Base-by-base conservation (phyloP, 2,797 vertebrate species). In the Gymnopithys bicolor region DNA sequence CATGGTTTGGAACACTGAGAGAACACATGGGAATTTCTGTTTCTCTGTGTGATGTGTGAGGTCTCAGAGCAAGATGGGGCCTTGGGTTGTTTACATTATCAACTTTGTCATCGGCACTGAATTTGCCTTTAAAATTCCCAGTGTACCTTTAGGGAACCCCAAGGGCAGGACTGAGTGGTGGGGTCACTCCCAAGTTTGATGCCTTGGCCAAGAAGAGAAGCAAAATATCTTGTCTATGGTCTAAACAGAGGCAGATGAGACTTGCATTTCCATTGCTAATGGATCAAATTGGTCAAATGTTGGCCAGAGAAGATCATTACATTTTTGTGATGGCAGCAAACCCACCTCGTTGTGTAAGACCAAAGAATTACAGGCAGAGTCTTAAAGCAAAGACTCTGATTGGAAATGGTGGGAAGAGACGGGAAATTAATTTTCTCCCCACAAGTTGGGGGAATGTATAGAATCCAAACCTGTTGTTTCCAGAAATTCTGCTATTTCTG, bases 311-410 rank as follows among this genome's bases (percentile, higher is more conserved):
- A 97, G 96, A 95, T 96, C 30, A 49, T 97, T 96, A 90, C 94
- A 62, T 45, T 96, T 97, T 96, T 95, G 95, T 95, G 96, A 96
- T 81, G 92, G 94, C 94, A 97, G 91, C 95, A 97, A 95, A 97
- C 96, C 60, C 94, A 97, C 84, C 84, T 96, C 91, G 88, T 95
- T 97, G 91, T 93, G 86, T 96, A 95, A 94, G 94, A 96, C 81
- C 90, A 90, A 97, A 94, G 94, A 95, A 90, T 94, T 97, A 84
- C 84, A 92, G 90, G 89, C 87, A 92, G 91, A 92, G 78, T 94
- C 67, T 95, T 97, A 84, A 96, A 97, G 87, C 92, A 97, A 94
- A 96, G 83, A 79, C 89, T 78, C 25, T 92, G 94, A 93, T 30
- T 90, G 79, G 81, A 82, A 95, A 84, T 90, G 52, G 84, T 95